Conservation (phyloP, 2,797 vertebrate species). For the Gambusia yucatana region DNA sequence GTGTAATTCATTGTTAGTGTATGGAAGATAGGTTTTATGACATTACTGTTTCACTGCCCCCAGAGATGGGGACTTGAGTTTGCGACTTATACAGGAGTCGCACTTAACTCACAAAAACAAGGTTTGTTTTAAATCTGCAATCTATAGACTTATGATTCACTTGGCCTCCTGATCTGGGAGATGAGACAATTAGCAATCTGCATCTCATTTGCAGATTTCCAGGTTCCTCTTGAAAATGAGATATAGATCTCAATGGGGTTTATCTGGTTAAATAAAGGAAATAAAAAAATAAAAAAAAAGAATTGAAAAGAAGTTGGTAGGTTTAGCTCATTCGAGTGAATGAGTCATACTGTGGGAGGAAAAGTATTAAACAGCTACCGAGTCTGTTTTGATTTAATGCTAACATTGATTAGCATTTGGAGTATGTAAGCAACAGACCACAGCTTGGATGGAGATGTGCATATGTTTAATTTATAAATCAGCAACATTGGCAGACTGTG, state of each 20-base stretch:
- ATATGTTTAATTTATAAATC: not conserved
- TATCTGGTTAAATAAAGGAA: too few relatives aligned
- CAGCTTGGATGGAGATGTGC: not conserved
- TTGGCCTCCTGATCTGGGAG: not conserved
- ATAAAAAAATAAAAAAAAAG: not conserved
- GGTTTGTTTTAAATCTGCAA: not conserved
- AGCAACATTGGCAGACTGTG: not conserved
- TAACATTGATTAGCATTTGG: not conserved
- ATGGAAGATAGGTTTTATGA: slow-evolving; percentile 22
- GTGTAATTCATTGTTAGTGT: slow-evolving; percentile 21
- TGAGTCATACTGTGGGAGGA: slow-evolving; percentile 1
- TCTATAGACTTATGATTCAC: not conserved
- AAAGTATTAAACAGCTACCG: not conserved
- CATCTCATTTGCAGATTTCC: not conserved
- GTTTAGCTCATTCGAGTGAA: not conserved
- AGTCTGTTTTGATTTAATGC: not conserved
- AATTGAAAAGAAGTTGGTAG: not conserved
- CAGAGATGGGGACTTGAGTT: not conserved
- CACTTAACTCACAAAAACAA: not conserved
- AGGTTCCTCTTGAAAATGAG: too few relatives aligned
- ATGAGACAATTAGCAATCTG: not conserved
- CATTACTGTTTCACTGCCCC: not conserved
- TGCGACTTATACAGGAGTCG: not conserved
- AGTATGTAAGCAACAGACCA: not conserved
- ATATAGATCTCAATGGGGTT: too few relatives aligned